Base-by-base conservation (phyloP, 2,888 invertebrate genomes). In the Diaphora mendica region DNA sequence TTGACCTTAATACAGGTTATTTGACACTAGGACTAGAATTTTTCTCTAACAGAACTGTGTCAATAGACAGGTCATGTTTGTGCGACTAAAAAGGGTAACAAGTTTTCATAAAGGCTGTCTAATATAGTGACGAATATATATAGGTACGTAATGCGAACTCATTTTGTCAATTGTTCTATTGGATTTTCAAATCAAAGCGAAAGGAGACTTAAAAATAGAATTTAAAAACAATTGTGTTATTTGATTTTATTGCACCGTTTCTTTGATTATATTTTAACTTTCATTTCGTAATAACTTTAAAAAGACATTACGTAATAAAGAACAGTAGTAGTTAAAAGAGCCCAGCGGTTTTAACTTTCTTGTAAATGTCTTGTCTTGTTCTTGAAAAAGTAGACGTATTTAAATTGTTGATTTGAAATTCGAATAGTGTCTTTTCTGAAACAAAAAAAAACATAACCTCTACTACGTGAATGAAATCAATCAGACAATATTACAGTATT, bases 1-100 rank as follows among this genome's bases (percentile, higher is more conserved):
- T 86, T 91, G 90, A 76, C 91, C 91, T 79, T 87, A 82, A 88
- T 90, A 78, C 78, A 68, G 70, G 70, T 30, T 85, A 79, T 84
- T 80, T 84, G 82, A 80, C 79, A 81, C 73, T 80, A 82, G 74
- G 83, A 77, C 80, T 83, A 85, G 79, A 85, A 85, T 82, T 80
- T 75, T 80, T 77, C 66, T 73, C 71, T 80, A 76, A 71, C 72
- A 73, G 48, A 69, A 59, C 66, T 51, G 67, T 72, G 80, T 59
- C 65, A 75, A 77, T 71, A 42, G 13, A 68, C 74, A 64, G 51
- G 66, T 51, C 71, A 65, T 71, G 72, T 74, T 70, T 35, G 13
- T 65, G 35, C 15, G 20, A 65, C 73, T 74, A 77, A 74, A 72
- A 62, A 62, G 71, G 39, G 75, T 77, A 76, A 64, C 64, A 62